Evolutionary conservation across 2,113 vertebrate genomes (phyloP), one percentile per base, ranked within the genome.

Genomic region (Ciconia boyciana): DNA sequence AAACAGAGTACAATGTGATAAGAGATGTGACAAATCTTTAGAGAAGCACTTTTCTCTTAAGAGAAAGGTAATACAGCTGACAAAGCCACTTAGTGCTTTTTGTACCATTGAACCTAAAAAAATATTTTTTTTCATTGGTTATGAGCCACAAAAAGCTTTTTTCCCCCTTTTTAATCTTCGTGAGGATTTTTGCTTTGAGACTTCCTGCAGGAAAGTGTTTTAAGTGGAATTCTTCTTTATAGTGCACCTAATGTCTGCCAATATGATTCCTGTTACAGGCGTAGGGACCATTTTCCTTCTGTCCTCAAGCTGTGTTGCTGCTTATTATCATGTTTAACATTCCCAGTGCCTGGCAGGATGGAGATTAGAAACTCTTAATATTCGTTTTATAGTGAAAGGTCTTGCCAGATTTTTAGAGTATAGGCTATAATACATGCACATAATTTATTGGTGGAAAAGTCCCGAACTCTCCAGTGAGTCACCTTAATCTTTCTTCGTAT

Each of bases 281-380:
- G 0, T 55, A 94, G 90, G 87, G 77, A 88, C 92, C 89, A 60
- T 95, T 97, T 96, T 96, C 91, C 87, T 97, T 77, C 89, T 95
- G 92, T 96, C 84, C 89, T 97, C 96, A 97, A 97, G 87, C 93
- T 97, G 76, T 93, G 89, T 97, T 82, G 54, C 91, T 94, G 79
- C 94, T 97, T 97, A 95, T 96, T 97, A 96, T 87, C 82, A 60
- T 93, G 87, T 95, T 97, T 93, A 95, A 84, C 87, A 93, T 96
- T 97, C 92, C 75, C 39, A 83, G 52, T 75, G 91, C 91, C 83
- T 95, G 89, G 91, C 87, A 95, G 88, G 94, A 81, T 43, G 92
- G 86, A 98, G 87, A 97, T 97, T 97, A 96, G 81, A 96, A 94
- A 65, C 66, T 86, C 82, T 94, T 60, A 96, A 96, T 97, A 93